phyloP scores from a whole-genome alignment of 2,113 vertebrate genomes.

The Calyptommatus sinebrachiatus region DNA sequence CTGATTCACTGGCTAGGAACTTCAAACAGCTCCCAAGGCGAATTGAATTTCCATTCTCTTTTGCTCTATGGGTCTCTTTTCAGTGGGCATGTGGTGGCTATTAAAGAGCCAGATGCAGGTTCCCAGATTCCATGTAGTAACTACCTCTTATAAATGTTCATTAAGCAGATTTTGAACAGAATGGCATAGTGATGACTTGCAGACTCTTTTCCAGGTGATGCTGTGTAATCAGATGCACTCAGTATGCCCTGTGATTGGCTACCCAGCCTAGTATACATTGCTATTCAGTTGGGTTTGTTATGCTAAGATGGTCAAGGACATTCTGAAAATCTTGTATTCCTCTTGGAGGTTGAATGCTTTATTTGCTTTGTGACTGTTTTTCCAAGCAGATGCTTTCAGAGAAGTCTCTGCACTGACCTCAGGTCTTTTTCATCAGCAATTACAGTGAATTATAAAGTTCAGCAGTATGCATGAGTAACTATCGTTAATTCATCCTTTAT shows the following conservation, averaged over 20 bases:
- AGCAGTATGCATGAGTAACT: slow-evolving; percentile 44
- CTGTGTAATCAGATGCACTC: background rate
- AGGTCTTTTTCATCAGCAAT: slow-evolving; percentile 52
- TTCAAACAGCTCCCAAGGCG: too few species aligned
- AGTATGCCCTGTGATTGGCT: background rate
- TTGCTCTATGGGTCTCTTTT: too few species aligned
- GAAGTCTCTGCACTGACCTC: slow-evolving; percentile 36
- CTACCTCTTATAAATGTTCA: too few species aligned
- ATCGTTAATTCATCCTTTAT: slow-evolving; percentile 26
- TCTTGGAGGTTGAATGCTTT: slow-evolving; percentile 14
- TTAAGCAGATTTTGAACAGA: too few species aligned
- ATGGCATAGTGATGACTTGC: background rate
- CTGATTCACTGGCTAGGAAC: too few species aligned
- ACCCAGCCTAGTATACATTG: background rate
- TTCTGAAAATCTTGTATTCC: background rate
- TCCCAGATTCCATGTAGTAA: background rate
- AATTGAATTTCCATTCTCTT: too few species aligned
- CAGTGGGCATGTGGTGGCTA: too few species aligned
- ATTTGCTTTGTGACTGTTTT: slow-evolving; percentile 27
- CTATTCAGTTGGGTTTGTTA: background rate
- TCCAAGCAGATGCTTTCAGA: slow-evolving; percentile 58
- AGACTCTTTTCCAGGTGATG: background rate
- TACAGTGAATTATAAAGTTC: slow-evolving; percentile 53
- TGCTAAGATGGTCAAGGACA: slow-evolving; percentile 1
- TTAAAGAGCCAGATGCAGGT: too few species aligned